Evolutionary conservation across 2,888 invertebrate genomes (phyloP), one percentile per base, ranked within the genome.

Genomic region (Macaria liturata): DNA sequence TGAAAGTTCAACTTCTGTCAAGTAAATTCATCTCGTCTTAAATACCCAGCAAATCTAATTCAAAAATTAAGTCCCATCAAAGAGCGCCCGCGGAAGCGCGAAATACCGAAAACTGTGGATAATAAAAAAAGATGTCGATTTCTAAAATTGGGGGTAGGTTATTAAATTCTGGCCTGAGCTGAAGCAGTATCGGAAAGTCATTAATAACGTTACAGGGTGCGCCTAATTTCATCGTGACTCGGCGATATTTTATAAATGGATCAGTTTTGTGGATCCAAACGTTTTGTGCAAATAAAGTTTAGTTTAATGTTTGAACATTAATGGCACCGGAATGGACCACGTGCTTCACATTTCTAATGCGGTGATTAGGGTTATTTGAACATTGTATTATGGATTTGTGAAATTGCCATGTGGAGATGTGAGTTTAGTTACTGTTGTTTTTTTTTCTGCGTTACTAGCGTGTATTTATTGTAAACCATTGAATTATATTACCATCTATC

Each of bases 121-220:
- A 66, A 71, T 68, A 74, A 74, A 78, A 74, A 77, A 79, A 77
- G 66, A 74, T 71, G 68, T 70, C 69, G 74, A 76, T 80, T 76
- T 74, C 75, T 62, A 73, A 70, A 83, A 77, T 75, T 77, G 72
- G 59, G 71, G 78, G 70, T 72, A 72, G 70, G 78, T 82, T 85
- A 84, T 83, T 81, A 81, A 80, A 84, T 80, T 80, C 74, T 73
- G 72, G 69, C 71, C 72, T 65, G 70, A 72, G 68, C 70, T 74
- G 75, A 73, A 74, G 80, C 83, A 84, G 85, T 88, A 88, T 88
- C 81, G 88, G 85, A 87, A 88, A 88, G 79, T 88, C 88, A 88
- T 88, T 87, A 88, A 88, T 88, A 87, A 86, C 71, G 81, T 80
- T 84, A 84, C 84, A 85, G 83, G 76, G 78, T 83, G 84, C 75